Percentiles rank a stretch among this genome's conserved stretches.
Conservation (phyloP, 1,140 invertebrate genomes). For the Aleiodes sp. region DNA sequence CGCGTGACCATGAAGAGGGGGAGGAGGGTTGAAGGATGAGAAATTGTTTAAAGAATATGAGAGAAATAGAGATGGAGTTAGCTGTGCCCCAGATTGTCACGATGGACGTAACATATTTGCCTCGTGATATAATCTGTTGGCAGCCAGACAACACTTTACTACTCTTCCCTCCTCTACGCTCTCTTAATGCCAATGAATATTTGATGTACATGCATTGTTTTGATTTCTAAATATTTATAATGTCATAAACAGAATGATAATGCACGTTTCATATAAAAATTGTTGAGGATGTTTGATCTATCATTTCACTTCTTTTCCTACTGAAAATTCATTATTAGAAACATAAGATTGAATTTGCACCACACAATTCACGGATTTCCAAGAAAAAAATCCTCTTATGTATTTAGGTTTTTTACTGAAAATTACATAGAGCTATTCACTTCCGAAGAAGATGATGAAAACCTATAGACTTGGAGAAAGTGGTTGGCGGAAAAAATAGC, state of each 20-base stretch:
- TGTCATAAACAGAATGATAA: neutral
- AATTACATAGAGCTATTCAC: too few relatives aligned
- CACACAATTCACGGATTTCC: too few relatives aligned
- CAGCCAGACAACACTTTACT: neutral
- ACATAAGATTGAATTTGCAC: too few relatives aligned
- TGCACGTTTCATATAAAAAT: neutral
- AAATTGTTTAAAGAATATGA: neutral
- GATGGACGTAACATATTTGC: neutral
- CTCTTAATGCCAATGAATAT: slow-evolving; percentile 6
- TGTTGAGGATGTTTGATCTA: neutral
- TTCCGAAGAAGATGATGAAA: too few relatives aligned
- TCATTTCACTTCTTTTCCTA: too few relatives aligned
- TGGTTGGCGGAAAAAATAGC: too few relatives aligned
- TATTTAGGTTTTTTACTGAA: too few relatives aligned
- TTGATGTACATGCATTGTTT: neutral
- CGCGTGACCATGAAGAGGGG: too few relatives aligned
- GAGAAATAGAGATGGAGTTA: neutral
- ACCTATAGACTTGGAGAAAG: too few relatives aligned
- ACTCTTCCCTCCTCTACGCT: neutral
- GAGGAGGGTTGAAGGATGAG: neutral
- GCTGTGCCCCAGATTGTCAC: neutral
- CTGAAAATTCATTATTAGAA: neutral
- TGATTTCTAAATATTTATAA: slow-evolving; percentile 3
- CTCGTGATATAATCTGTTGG: slow-evolving; percentile 14
- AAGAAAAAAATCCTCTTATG: too few relatives aligned